These are phyloP conservation scores for Plemyria rubiginata DNA, from an alignment of 2,888 invertebrate genomes.

Conservation along the genomic window DNA sequence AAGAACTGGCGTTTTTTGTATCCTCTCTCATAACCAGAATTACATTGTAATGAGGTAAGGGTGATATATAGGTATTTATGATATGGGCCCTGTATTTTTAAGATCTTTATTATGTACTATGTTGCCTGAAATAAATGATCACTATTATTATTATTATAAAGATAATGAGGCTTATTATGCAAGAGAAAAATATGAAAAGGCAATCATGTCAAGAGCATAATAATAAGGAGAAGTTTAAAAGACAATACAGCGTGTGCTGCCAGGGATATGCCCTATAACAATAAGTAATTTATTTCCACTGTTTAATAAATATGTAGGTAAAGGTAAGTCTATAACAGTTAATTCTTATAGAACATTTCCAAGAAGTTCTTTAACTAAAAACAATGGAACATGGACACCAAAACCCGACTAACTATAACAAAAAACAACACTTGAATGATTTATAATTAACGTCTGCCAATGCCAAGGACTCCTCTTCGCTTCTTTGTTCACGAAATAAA, in stretches of 20 bases:
- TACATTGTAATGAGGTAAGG: too few species aligned
- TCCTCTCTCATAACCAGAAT: too few species aligned
- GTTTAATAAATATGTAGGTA: background rate
- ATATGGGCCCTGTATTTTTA: too few species aligned
- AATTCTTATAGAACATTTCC: constrained; percentile 22
- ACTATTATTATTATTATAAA: too few species aligned
- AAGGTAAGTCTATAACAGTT: background rate
- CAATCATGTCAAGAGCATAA: background rate
- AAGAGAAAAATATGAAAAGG: background rate
- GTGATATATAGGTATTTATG: too few species aligned
- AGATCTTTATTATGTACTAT: too few species aligned
- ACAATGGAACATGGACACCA: constrained; percentile 32
- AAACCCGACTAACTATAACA: constrained; percentile 21
- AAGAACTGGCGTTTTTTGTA: background rate
- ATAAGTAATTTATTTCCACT: background rate
- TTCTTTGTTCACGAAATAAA: constrained; percentile 25
- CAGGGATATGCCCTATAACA: background rate
- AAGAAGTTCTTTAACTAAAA: constrained; percentile 28
- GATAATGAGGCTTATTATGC: background rate
- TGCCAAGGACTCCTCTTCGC: constrained; percentile 35
- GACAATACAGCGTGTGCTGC: background rate
- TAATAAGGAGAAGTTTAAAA: background rate
- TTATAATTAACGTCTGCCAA: constrained; percentile 41
- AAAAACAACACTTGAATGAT: constrained; percentile 35
- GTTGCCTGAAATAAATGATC: too few species aligned